phyloP scores from a whole-genome alignment of 2,888 invertebrate genomes.

The Aphodius granarius region DNA sequence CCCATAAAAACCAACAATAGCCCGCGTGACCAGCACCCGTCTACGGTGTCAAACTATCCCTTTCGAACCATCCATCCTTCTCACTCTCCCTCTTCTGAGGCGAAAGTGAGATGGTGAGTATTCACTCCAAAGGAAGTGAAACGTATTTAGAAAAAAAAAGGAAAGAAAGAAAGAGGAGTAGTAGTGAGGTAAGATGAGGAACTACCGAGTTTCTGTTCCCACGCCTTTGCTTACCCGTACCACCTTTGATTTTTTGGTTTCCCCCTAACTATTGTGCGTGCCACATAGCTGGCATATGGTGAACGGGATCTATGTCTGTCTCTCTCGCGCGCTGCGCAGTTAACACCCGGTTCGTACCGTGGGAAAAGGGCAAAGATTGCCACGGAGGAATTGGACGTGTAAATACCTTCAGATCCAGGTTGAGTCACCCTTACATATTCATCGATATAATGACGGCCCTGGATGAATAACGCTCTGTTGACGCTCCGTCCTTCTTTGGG shows the following conservation, averaged over 20 bases:
- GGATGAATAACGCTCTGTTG: background rate
- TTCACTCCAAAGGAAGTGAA: slow-evolving; percentile 6
- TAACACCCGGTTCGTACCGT: slow-evolving; percentile 38
- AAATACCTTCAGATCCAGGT: slow-evolving; percentile 41
- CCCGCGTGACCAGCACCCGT: slow-evolving; percentile 30
- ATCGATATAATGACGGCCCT: background rate
- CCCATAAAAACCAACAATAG: slow-evolving; percentile 32
- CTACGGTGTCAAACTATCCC: slow-evolving; percentile 15
- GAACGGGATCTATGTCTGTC: slow-evolving; percentile 32
- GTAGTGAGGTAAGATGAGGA: background rate
- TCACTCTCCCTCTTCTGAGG: slow-evolving; percentile 16
- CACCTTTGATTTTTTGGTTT: background rate
- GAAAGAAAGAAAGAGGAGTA: background rate
- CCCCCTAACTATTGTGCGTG: slow-evolving; percentile 23
- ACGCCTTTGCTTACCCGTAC: background rate
- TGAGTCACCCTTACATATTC: slow-evolving; percentile 35
- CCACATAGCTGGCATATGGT: slow-evolving; percentile 45
- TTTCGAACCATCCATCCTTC: background rate
- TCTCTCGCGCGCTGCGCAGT: background rate
- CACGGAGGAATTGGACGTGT: slow-evolving; percentile 30
- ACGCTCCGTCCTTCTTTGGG: background rate
- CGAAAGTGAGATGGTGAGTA: slow-evolving; percentile 23
- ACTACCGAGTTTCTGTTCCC: background rate
- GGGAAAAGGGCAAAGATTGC: slow-evolving; percentile 40
- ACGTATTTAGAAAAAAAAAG: background rate